These are phyloP conservation scores for Enteromius radiatus DNA, from an alignment of 2,797 vertebrate species.

Conservation along the genomic window DNA sequence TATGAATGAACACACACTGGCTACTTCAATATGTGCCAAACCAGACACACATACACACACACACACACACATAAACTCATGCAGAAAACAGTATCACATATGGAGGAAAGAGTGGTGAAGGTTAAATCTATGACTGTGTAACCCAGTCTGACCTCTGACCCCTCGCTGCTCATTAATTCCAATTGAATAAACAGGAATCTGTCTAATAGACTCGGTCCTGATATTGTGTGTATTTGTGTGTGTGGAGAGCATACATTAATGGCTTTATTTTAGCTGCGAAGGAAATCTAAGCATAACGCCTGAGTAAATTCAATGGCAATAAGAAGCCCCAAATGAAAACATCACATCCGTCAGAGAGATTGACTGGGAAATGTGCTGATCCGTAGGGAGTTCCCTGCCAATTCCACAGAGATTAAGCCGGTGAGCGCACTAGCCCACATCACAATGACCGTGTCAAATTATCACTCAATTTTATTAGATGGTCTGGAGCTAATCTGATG, in stretches of 20 bases:
- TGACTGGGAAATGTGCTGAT: constrained; percentile 16
- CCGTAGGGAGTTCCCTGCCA: constrained; percentile 25
- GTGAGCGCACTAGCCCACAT: background rate
- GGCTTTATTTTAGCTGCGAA: background rate
- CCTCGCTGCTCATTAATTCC: constrained; percentile 68
- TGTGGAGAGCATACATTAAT: background rate
- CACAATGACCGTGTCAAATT: constrained; percentile 37
- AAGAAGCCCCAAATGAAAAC: constrained; percentile 14
- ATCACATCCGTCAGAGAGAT: constrained; percentile 29
- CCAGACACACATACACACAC: constrained; percentile 10
- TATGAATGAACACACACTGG: background rate
- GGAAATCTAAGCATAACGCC: background rate
- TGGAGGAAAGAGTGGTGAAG: background rate
- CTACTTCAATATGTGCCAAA: background rate
- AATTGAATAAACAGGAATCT: constrained; percentile 79
- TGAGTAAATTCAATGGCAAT: background rate
- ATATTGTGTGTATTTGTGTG: background rate
- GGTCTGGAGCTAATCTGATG: constrained; percentile 11
- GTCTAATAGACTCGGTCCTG: constrained; percentile 71
- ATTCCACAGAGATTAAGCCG: constrained; percentile 19
- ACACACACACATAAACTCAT: background rate
- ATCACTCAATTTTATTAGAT: constrained; percentile 42
- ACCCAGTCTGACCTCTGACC: constrained; percentile 76
- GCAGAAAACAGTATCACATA: background rate
- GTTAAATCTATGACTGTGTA: constrained; percentile 58